Conservation (phyloP, 1,140 invertebrate species). For the Theocolax elegans region DNA sequence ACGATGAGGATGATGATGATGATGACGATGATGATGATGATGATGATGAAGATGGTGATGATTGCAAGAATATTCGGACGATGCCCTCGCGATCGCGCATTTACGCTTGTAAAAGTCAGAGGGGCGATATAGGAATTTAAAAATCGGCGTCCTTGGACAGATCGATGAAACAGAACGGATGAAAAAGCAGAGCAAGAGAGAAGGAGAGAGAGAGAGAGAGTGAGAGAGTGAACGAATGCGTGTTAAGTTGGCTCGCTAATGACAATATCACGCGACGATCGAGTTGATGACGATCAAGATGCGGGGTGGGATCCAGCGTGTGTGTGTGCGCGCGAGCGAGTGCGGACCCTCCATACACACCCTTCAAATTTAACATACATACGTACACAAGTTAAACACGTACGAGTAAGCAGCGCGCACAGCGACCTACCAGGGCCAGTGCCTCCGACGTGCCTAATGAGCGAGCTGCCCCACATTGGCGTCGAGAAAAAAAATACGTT, state of each 20-base stretch:
- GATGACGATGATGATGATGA: no score
- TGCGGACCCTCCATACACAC: neutral
- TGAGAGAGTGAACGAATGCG: conserved; percentile 15
- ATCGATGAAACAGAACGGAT: neutral
- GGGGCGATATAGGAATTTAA: conserved; percentile 18
- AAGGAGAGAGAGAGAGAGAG: neutral
- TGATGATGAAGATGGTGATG: no score
- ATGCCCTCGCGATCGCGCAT: conserved; percentile 2
- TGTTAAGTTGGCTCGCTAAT: conserved; percentile 49
- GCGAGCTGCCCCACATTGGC: conserved; percentile 53
- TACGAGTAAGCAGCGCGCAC: conserved; percentile 5
- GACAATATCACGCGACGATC: conserved; percentile 60
- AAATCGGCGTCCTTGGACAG: conserved; percentile 11
- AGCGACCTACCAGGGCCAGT: conserved; percentile 48
- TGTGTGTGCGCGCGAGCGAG: no score
- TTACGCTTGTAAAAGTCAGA: neutral
- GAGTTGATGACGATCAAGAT: conserved; percentile 60
- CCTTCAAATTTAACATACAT: conserved; percentile 5
- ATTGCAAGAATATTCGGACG: conserved; percentile 42
- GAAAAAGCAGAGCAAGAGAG: neutral
- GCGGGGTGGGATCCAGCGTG: conserved; percentile 48
- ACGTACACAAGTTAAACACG: neutral
- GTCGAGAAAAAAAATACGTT: conserved; percentile 39
- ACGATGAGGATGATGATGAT: no score
- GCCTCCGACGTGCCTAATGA: conserved; percentile 58